Evolutionary conservation across 2,113 vertebrate genomes (phyloP).

Genomic region (Marmota monax): DNA sequence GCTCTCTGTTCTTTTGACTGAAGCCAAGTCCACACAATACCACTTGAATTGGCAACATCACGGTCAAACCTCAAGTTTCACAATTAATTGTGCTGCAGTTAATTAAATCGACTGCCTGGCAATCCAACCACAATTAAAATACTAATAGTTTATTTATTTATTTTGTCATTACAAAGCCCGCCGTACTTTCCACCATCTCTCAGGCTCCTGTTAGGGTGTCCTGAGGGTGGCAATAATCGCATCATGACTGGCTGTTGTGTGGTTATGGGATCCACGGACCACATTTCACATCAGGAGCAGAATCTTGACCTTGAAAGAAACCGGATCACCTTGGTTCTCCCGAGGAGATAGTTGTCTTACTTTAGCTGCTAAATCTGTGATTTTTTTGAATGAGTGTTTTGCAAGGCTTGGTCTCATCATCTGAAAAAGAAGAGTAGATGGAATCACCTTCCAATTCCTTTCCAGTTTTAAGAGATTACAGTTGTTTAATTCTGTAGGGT

Average conservation of each 20-base stretch:
- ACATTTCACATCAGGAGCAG: neutral
- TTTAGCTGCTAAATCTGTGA: neutral
- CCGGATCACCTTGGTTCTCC: neutral
- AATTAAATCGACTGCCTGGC: slow-evolving; percentile 64
- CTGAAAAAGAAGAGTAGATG: neutral
- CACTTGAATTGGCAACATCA: neutral
- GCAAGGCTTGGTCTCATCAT: neutral
- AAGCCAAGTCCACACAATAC: neutral
- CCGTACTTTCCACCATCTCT: neutral
- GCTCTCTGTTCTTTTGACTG: neutral
- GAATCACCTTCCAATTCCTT: neutral
- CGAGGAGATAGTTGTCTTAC: neutral
- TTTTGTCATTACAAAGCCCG: neutral
- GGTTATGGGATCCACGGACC: rapidly evolving
- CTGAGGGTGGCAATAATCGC: too few species aligned
- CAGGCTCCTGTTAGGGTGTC: neutral
- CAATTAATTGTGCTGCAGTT: slow-evolving; percentile 57
- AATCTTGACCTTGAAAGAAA: neutral
- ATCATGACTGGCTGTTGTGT: rapidly evolving
- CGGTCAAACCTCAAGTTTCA: slow-evolving; percentile 44
- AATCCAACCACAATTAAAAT: slow-evolving; percentile 57
- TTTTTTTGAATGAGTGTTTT: neutral
- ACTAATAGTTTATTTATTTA: slow-evolving; percentile 67
- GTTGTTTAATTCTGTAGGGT: neutral
- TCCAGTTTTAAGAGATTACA: neutral